These are phyloP conservation scores for Drosophila fungiperda DNA, from an alignment of 2,888 invertebrate genomes.

Conservation along the genomic window DNA sequence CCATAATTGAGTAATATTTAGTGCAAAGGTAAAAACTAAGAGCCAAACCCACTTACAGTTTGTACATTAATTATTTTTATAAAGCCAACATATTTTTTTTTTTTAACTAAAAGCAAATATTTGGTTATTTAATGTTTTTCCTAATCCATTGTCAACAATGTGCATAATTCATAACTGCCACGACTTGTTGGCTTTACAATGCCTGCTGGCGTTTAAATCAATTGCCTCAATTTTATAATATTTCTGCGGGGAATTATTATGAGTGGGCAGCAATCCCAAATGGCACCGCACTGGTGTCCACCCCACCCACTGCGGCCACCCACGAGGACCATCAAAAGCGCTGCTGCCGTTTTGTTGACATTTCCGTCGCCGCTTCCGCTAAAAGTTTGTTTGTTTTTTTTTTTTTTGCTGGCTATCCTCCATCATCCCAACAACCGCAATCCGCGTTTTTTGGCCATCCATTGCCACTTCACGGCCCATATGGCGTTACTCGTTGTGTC, in stretches of 20 bases:
- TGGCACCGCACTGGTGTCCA: not conserved
- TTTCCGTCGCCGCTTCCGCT: constrained; percentile 71
- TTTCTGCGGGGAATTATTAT: constrained; percentile 82
- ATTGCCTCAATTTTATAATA: constrained; percentile 83
- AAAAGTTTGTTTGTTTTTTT: constrained; percentile 55
- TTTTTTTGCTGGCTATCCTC: constrained; percentile 50
- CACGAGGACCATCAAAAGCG: constrained; percentile 17
- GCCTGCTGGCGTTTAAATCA: constrained; percentile 74
- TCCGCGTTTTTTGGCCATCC: constrained; percentile 14
- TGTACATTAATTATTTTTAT: not conserved
- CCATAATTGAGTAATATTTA: not conserved
- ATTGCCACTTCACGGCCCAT: constrained; percentile 45
- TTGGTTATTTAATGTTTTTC: not conserved
- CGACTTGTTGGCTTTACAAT: constrained; percentile 36
- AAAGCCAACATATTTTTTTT: not conserved
- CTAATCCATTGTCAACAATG: constrained; percentile 14
- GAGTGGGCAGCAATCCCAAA: constrained; percentile 42
- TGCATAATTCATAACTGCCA: constrained; percentile 2
- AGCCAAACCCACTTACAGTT: not conserved
- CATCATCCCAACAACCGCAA: constrained; percentile 24
- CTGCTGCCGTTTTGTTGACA: constrained; percentile 73
- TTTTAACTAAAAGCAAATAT: not conserved
- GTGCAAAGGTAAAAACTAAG: not conserved
- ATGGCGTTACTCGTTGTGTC: constrained; percentile 58
- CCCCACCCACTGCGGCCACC: not conserved